A percentile compares a stretch with the other conserved stretches of the same genome.
These are phyloP conservation scores for Cotesia chilonis DNA, from an alignment of 1,140 invertebrate genomes.

Conservation along the genomic window DNA sequence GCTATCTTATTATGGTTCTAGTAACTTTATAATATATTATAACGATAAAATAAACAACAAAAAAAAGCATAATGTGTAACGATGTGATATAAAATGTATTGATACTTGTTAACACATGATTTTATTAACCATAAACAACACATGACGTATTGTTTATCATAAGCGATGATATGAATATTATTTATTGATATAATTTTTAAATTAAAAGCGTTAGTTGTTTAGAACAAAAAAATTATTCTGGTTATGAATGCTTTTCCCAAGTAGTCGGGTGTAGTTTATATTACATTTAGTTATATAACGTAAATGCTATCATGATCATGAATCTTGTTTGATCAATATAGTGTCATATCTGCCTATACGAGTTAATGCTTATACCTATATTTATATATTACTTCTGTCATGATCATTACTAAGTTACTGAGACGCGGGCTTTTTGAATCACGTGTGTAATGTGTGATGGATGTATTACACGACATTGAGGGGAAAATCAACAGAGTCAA, in stretches of 20 bases:
- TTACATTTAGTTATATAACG: too few relatives aligned
- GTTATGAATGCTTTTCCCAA: too few relatives aligned
- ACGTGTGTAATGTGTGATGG: slow-evolving; percentile 14
- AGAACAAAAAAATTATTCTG: too few relatives aligned
- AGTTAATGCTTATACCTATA: background rate
- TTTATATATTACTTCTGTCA: background rate
- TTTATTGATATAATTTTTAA: too few relatives aligned
- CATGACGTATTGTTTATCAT: too few relatives aligned
- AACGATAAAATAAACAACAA: background rate
- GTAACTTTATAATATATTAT: background rate
- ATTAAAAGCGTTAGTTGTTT: too few relatives aligned
- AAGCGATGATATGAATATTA: too few relatives aligned
- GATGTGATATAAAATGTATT: background rate
- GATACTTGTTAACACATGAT: background rate
- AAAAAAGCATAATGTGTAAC: background rate
- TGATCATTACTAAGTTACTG: background rate
- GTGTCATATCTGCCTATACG: background rate
- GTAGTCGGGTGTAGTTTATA: too few relatives aligned
- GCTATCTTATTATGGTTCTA: too few relatives aligned
- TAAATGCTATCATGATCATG: too few relatives aligned
- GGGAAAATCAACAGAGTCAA: background rate
- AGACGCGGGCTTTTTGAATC: slow-evolving; percentile 30
- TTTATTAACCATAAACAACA: background rate
- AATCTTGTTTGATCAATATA: too few relatives aligned
- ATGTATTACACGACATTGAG: background rate